Evolutionary conservation across 53 echinoderm and acorn worm species (phyloP).

Genomic region (Actinopyga echinites): DNA sequence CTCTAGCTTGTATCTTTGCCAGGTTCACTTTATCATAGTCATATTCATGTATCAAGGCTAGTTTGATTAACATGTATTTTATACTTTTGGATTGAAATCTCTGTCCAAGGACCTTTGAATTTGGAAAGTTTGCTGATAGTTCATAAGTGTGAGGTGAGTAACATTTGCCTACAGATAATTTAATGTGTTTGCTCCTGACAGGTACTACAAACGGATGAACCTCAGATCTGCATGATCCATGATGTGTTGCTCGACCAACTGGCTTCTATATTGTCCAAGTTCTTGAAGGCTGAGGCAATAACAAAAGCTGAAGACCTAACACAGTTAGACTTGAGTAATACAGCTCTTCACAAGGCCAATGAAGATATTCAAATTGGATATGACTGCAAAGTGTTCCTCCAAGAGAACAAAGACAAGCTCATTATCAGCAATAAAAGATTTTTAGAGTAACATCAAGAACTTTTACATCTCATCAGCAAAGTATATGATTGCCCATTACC

Average conservation of each 20-base stretch:
- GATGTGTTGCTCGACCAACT: slow-evolving; percentile 46
- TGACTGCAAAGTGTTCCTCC: slow-evolving; percentile 37
- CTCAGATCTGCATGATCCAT: slow-evolving; percentile 37
- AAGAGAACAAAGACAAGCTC: slow-evolving; percentile 34
- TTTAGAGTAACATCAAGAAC: slow-evolving; percentile 36
- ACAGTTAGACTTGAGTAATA: slow-evolving; percentile 29
- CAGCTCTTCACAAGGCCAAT: slow-evolving; percentile 26
- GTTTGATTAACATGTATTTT: too few relatives aligned
- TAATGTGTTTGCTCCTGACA: not conserved
- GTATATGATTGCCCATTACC: slow-evolving; percentile 56
- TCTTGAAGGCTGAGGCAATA: slow-evolving; percentile 45
- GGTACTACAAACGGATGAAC: slow-evolving; percentile 42
- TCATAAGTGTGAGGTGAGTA: too few relatives aligned
- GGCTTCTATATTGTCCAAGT: slow-evolving; percentile 27
- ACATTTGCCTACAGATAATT: too few relatives aligned
- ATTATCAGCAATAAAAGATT: not conserved
- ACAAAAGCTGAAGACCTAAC: slow-evolving; percentile 33
- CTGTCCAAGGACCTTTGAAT: too few relatives aligned
- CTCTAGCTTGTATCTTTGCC: too few relatives aligned
- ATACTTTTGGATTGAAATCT: too few relatives aligned
- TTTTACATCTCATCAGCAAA: slow-evolving; percentile 31
- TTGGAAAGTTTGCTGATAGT: too few relatives aligned
- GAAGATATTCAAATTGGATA: slow-evolving; percentile 44
- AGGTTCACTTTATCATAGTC: too few relatives aligned
- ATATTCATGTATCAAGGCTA: too few relatives aligned